Base-by-base conservation (phyloP, 2,113 vertebrate genomes). In the Mixornis gularis region DNA sequence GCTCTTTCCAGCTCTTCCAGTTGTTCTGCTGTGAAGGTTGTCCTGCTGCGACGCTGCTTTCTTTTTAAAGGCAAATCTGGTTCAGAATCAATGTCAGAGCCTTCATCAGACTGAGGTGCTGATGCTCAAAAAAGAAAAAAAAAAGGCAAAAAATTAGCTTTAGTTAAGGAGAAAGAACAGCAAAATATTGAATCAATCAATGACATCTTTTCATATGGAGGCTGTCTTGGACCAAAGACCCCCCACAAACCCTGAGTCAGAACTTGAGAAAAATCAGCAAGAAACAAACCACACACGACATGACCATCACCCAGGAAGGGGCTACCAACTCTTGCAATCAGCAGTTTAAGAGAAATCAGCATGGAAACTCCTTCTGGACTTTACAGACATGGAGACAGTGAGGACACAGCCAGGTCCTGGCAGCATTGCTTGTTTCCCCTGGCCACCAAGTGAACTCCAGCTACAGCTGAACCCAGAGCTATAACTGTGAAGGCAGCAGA, bases 51-150 rank as follows among this genome's bases (percentile, higher is more conserved):
- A 7, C 99, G 98, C 95, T 99, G 99, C 95, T 99, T 99, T 96
- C 99, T 98, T 97, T 99, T 99, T 26, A 99, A 96, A 2, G 99
- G 99, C 62, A 99, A 97, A 43, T 99, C 99, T 14, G 99, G 99
- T 96, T 99, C 99, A 0, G 99, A 99, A 96, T 99, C 99, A 1
- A 99, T 99, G 72, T 99, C 99, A 6, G 99, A 99, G 48, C 98
- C 99, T 96, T 99, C 99, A 17, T 99, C 99, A 3, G 99, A 99
- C 59, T 99, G 99, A 73, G 98, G 98, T 44, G 98, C 99, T 97
- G 97, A 97, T 91, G 96, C 91, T 96, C 78, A 65, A 93, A 95
- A 89, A 76, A 48, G 9, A 21, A 71, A 19, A 43, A 14, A 13
- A 27, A 55, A 41, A 69, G 11, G 7, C 6, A n/a, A 71, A 89